phyloP scores from a whole-genome alignment of 2,888 invertebrate genomes.

The Nephrotoma flavescens region DNA sequence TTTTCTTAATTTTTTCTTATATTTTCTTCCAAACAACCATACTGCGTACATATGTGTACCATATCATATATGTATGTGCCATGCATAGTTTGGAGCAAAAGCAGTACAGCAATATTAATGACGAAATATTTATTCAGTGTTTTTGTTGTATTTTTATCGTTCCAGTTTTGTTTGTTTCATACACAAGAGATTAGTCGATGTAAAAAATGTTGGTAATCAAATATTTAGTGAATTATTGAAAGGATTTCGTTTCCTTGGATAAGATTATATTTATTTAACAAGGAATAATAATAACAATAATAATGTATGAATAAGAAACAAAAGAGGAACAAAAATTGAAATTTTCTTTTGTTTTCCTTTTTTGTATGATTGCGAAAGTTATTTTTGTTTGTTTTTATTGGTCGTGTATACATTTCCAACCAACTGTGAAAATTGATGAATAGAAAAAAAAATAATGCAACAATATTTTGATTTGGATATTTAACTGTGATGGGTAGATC shows the following conservation, averaged over 20 bases:
- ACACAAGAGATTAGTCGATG: background rate
- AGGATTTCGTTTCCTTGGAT: background rate
- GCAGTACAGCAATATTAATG: background rate
- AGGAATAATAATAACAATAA: background rate
- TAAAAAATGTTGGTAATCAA: background rate
- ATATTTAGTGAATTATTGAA: background rate
- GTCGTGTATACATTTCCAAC: background rate
- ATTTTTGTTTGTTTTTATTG: background rate
- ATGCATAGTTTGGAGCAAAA: background rate
- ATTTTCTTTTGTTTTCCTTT: background rate
- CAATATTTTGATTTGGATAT: background rate
- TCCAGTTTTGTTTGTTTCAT: background rate
- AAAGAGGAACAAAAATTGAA: background rate
- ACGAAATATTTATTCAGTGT: background rate
- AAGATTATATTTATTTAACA: background rate
- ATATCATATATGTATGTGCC: background rate
- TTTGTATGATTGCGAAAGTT: background rate
- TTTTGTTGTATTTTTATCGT: background rate
- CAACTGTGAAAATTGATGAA: background rate
- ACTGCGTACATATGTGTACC: background rate
- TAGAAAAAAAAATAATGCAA: background rate
- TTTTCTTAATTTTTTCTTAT: background rate
- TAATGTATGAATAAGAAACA: background rate
- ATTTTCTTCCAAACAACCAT: background rate
- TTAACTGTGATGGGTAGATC: background rate